Evolutionary conservation across 2,113 vertebrate species (phyloP).

Genomic region (Poeciliopsis prolifica): DNA sequence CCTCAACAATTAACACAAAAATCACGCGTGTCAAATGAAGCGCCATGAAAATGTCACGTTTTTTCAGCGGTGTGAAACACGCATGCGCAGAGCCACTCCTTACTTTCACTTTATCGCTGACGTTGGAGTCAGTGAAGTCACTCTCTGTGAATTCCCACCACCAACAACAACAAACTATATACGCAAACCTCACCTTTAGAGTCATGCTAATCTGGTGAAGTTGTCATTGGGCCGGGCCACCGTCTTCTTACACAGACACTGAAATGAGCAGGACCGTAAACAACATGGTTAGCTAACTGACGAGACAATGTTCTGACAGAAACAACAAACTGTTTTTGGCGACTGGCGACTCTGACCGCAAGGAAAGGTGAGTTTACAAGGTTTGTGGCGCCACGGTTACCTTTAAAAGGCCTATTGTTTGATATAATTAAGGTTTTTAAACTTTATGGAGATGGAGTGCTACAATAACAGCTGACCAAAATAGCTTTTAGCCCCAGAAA

Average conservation of each 20-base stretch:
- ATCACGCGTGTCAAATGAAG: too few species aligned
- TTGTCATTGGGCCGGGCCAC: neutral
- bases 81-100: conserved; percentile 52
- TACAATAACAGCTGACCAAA: conserved; percentile 2
- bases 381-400: neutral
- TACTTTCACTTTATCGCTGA: conserved; percentile 50
- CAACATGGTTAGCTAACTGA: conserved; percentile 32
- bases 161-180: neutral
- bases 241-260: neutral
- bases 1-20: neutral
- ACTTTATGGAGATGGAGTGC: neutral
- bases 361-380: conserved; percentile 37
- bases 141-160: neutral
- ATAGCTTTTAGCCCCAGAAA: conserved; percentile 1
- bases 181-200: neutral
- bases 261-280: conserved; percentile 4
- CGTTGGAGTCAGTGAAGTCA: neutral
- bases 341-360: conserved; percentile 6
- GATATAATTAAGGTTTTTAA: neutral
- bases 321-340: conserved; percentile 3
- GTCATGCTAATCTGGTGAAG: neutral
- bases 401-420: neutral
- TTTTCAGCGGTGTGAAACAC: neutral
- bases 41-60: neutral
- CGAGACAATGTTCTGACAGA: conserved; percentile 48